Evolutionary conservation across 2,888 invertebrate genomes (phyloP).

Genomic region (Cosmopolites sordidus): DNA sequence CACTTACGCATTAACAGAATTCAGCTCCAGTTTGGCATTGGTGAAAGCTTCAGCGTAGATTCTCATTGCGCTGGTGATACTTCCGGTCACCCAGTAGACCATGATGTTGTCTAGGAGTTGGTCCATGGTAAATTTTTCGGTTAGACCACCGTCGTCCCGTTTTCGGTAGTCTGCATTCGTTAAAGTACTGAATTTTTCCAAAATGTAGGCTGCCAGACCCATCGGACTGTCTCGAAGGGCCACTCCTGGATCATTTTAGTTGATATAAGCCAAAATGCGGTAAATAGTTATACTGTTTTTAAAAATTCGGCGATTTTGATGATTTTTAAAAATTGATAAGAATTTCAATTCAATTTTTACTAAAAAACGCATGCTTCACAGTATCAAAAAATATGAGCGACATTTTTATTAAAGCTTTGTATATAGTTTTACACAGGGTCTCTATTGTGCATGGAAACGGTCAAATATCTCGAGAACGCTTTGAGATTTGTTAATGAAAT

Average conservation of each 20-base stretch:
- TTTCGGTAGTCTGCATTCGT: conserved; percentile 54
- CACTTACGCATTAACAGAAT: conserved; percentile 49
- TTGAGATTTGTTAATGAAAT: too few species aligned
- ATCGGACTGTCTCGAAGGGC: conserved; percentile 72
- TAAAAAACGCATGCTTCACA: too few species aligned
- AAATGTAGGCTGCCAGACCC: conserved; percentile 82
- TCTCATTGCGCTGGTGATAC: conserved; percentile 68
- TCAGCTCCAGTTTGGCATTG: conserved; percentile 3
- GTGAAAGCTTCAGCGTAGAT: conserved; percentile 64
- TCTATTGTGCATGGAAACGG: too few species aligned
- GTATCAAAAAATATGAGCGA: too few species aligned
- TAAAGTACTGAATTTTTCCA: conserved; percentile 83
- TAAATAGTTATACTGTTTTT: background rate
- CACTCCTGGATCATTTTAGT: conserved; percentile 51
- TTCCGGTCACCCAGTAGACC: conserved; percentile 73
- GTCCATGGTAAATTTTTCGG: conserved; percentile 63
- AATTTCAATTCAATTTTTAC: too few species aligned
- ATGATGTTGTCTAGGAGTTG: conserved; percentile 72
- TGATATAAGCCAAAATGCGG: background rate
- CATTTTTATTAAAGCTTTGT: too few species aligned
- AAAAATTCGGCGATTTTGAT: too few species aligned
- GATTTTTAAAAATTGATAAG: too few species aligned
- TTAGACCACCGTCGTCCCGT: conserved; percentile 62
- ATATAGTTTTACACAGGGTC: too few species aligned
- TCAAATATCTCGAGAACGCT: too few species aligned